Conservation (phyloP, 2,113 vertebrate genomes). For the Jaculus jaculus region DNA sequence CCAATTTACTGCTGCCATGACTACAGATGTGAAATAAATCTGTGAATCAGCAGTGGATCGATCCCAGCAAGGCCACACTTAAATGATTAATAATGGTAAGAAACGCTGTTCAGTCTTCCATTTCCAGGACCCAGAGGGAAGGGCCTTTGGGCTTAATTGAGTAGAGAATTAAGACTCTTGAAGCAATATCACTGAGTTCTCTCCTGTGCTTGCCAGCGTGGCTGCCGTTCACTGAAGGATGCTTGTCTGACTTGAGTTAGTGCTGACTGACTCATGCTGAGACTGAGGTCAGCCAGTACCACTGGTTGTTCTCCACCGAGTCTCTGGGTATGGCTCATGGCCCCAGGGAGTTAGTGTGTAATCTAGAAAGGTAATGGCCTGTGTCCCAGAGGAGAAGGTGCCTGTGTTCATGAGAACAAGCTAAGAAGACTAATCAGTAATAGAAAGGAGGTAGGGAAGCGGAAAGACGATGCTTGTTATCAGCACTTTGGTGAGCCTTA, state of each 20-base stretch:
- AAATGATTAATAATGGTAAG: constrained; percentile 80
- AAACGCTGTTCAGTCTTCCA: constrained; percentile 69
- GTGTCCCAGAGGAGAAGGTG: neutral
- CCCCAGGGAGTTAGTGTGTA: neutral
- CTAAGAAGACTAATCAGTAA: neutral
- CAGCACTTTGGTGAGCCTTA: neutral
- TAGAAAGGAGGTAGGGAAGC: neutral
- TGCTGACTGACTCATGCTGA: neutral
- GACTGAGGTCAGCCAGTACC: neutral
- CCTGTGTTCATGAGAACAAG: neutral
- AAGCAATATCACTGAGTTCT: neutral
- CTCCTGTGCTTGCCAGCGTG: neutral
- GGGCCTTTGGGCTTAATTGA: constrained; percentile 50
- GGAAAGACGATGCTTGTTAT: neutral
- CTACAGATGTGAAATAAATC: constrained; percentile 81
- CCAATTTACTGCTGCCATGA: constrained; percentile 80
- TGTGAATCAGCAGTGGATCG: constrained; percentile 76
- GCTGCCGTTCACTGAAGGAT: neutral
- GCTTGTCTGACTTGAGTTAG: neutral
- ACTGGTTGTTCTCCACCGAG: neutral
- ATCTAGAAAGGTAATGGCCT: neutral
- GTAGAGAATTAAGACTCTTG: constrained; percentile 31
- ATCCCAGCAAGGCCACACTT: constrained; percentile 78
- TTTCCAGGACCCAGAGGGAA: constrained; percentile 68
- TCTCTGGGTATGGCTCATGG: neutral